A percentile compares a stretch with the other conserved stretches of the same genome.
phyloP scores from a whole-genome alignment of 2,888 invertebrate genomes.

The Torymus texanus region DNA sequence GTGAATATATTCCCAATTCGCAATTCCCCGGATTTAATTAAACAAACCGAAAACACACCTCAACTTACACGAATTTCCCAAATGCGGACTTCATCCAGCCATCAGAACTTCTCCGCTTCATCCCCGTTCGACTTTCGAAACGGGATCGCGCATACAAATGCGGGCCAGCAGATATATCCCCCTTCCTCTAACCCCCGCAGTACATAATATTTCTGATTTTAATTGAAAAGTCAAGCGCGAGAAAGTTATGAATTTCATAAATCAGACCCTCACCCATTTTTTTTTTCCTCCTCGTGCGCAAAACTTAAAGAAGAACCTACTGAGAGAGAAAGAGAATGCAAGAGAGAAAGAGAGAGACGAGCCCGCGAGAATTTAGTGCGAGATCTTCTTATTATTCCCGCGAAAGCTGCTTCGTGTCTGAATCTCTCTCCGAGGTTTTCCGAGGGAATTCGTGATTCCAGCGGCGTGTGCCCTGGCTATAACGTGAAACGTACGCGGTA shows the following conservation, averaged over 20 bases:
- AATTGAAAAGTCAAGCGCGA: slow-evolving; percentile 15
- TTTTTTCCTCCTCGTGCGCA: neutral
- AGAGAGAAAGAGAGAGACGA: too few relatives aligned
- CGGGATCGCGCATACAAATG: too few relatives aligned
- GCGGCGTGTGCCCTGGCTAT: slow-evolving; percentile 39
- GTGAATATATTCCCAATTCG: too few relatives aligned
- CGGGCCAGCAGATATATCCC: too few relatives aligned
- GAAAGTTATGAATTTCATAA: slow-evolving; percentile 20
- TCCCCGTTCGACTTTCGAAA: too few relatives aligned
- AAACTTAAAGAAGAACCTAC: slow-evolving; percentile 28
- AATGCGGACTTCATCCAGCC: too few relatives aligned
- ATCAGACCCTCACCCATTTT: neutral
- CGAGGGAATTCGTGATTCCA: slow-evolving; percentile 41
- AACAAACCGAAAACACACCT: too few relatives aligned
- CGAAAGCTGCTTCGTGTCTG: slow-evolving; percentile 49
- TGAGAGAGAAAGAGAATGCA: neutral
- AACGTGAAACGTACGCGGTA: slow-evolving; percentile 36
- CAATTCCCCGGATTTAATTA: too few relatives aligned
- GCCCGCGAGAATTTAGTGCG: slow-evolving; percentile 38
- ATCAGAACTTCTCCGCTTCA: too few relatives aligned
- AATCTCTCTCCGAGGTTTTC: slow-evolving; percentile 51
- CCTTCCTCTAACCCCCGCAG: too few relatives aligned
- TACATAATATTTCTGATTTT: too few relatives aligned
- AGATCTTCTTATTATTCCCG: slow-evolving; percentile 48
- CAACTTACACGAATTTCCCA: too few relatives aligned